Evolutionary conservation across 1,140 invertebrate genomes (phyloP).

Genomic region (Neodiprion lecontei): DNA sequence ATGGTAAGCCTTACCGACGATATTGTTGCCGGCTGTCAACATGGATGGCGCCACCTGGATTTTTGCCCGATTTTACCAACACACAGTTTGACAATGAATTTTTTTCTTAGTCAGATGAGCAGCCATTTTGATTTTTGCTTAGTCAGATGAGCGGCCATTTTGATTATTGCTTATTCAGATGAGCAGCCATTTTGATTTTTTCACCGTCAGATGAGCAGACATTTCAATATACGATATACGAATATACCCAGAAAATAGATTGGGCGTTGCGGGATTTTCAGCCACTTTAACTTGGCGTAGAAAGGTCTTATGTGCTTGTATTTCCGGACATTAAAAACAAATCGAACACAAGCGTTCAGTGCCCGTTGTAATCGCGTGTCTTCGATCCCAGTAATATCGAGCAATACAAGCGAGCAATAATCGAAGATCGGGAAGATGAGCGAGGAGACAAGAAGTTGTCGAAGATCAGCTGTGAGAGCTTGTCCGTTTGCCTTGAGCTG

Average conservation of each 20-base stretch:
- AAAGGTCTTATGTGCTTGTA: neutral
- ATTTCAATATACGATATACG: neutral
- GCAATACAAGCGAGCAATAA: neutral
- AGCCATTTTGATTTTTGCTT: too few relatives aligned
- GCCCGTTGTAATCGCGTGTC: neutral
- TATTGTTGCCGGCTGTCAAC: too few relatives aligned
- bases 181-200: too few relatives aligned
- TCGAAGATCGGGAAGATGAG: slow-evolving; percentile 9
- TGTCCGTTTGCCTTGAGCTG: slow-evolving; percentile 2
- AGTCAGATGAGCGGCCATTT: too few relatives aligned
- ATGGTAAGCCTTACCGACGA: too few relatives aligned
- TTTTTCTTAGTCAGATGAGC: too few relatives aligned
- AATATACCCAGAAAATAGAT: slow-evolving; percentile 4
- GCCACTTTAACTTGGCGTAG: neutral
- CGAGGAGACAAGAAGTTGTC: neutral
- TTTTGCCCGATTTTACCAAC: too few relatives aligned
- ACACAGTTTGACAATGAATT: too few relatives aligned
- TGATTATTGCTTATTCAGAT: too few relatives aligned
- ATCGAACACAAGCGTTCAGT: slow-evolving; percentile 10
- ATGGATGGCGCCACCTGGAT: too few relatives aligned
- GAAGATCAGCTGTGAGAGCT: neutral
- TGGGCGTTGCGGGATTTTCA: neutral
- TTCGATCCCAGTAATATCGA: neutral
- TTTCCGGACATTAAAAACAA: slow-evolving; percentile 2
- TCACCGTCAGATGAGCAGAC: too few relatives aligned